Conservation (phyloP, 2,888 invertebrate genomes). For the Panorpa germanica region DNA sequence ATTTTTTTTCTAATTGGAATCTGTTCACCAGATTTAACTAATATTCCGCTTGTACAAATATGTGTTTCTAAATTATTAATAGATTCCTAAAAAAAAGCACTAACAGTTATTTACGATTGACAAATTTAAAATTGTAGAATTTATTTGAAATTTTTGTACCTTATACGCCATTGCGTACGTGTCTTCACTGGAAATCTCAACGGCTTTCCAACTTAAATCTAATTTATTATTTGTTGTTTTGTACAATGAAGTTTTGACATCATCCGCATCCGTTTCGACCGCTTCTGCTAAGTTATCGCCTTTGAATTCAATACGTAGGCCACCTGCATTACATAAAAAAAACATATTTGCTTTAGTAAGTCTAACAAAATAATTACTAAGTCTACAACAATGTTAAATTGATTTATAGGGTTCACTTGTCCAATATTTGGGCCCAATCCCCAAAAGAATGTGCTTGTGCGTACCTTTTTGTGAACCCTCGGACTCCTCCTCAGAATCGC, state of each 20-base stretch:
- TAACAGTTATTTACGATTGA: too few species aligned
- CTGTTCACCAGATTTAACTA: slow-evolving; percentile 17
- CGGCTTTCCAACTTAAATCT: slow-evolving; percentile 9
- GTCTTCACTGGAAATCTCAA: slow-evolving; percentile 9
- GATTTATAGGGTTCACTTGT: too few species aligned
- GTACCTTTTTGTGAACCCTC: slow-evolving; percentile 16
- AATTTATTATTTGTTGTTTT: slow-evolving; percentile 22
- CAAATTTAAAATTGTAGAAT: too few species aligned
- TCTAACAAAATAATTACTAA: too few species aligned
- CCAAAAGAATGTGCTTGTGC: too few species aligned
- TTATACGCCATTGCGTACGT: slow-evolving; percentile 13
- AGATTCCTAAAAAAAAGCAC: too few species aligned
- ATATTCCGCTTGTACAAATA: slow-evolving; percentile 20
- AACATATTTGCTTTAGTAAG: too few species aligned
- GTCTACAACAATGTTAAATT: too few species aligned
- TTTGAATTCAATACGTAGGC: slow-evolving; percentile 63
- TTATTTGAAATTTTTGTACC: slow-evolving; percentile 16
- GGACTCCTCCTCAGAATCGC: too few species aligned
- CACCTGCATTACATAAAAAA: slow-evolving; percentile 27
- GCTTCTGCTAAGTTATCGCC: slow-evolving; percentile 76
- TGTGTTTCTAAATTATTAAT: slow-evolving; percentile 17
- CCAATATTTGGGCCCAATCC: too few species aligned
- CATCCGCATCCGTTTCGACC: slow-evolving; percentile 43
- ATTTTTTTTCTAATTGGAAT: slow-evolving; percentile 12
- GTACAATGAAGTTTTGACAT: slow-evolving; percentile 21